Base-by-base conservation (phyloP, 2,888 invertebrate genomes). In the Hirtodrosophila trivittata region DNA sequence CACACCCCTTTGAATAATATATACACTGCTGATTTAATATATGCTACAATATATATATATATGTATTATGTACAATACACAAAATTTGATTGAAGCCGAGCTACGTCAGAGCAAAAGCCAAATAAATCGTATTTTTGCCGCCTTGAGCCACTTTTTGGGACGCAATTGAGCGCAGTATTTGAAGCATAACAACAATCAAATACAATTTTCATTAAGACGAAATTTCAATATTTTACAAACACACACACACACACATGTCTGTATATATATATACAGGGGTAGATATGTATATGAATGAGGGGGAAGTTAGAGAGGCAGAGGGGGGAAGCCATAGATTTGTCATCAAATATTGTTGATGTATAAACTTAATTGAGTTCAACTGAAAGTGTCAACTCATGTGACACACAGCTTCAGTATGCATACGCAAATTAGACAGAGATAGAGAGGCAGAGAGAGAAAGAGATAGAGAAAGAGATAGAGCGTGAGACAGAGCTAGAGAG, bases 371-470 rank as follows among this genome's bases (percentile, higher is more conserved):
- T 87, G 87, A 77, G 87, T 88, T 87, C 89, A 87, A 87, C 77
- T 87, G 88, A 82, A 87, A 87, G 88, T 86, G 87, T 87, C 88
- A 87, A 84, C 72, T 77, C 87, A 76, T 81, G 72, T 71, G 87
- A 65, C 64, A 69, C 74, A 66, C 72, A 82, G 66, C 75, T 64
- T 66, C 58, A 52, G 39, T 42, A 58, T 33, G 41, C 30, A 32
- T 41, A 57, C 51, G 58, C 78, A 75, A 82, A 66, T 75, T 54
- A 64, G 58, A 16, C 13, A 14, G 28, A 16, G 13, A 41, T 16
- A 42, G 14, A 13, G 25, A n/a, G 9, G n/a, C 2, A 8, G 49
- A 8, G 1, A 14, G 32, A 25, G 8, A 10, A 9, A 16, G 10
- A 42, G 13, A 30, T 30, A 9, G 3, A 1, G 10, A 18, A n/a